A percentile compares a stretch with the other conserved stretches of the same genome.
phyloP scores from a whole-genome alignment of 2,888 invertebrate genomes.

The Sminthurinus aureus region DNA sequence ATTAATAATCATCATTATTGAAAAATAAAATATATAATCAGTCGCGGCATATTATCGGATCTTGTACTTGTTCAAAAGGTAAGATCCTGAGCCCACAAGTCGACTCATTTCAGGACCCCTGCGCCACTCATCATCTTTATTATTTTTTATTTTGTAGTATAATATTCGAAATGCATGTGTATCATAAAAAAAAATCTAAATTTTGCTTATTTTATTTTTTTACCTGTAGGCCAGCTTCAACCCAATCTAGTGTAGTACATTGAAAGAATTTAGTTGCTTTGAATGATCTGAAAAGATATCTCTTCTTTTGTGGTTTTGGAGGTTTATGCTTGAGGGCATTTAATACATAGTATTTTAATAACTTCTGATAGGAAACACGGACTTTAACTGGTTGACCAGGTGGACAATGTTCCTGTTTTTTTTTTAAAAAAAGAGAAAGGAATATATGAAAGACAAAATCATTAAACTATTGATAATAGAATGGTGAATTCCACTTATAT shows the following conservation, averaged over 20 bases:
- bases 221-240: slow-evolving; percentile 95
- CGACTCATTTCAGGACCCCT: slow-evolving; percentile 59
- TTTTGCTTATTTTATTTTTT: background rate
- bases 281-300: slow-evolving; percentile 95
- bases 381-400: slow-evolving; percentile 99
- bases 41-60: slow-evolving; percentile 15
- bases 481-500: background rate
- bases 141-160: background rate
- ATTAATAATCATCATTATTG: too few relatives aligned
- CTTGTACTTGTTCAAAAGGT: background rate
- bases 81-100: slow-evolving; percentile 53
- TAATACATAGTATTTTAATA: slow-evolving; percentile 96
- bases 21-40: background rate
- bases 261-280: slow-evolving; percentile 99
- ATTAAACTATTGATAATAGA: background rate
- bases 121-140: slow-evolving; percentile 56
- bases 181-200: too few relatives aligned
- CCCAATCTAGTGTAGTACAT: slow-evolving; percentile 99
- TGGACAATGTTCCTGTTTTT: slow-evolving; percentile 84
- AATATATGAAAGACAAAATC: background rate
- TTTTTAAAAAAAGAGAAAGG: background rate
- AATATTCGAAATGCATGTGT: background rate
- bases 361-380: slow-evolving; percentile 97
- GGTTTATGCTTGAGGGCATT: slow-evolving; percentile 97
- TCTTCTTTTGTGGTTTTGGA: slow-evolving; percentile 98